Evolutionary conservation across 2,113 vertebrate genomes (phyloP).

Genomic region (Archocentrus centrarchus): DNA sequence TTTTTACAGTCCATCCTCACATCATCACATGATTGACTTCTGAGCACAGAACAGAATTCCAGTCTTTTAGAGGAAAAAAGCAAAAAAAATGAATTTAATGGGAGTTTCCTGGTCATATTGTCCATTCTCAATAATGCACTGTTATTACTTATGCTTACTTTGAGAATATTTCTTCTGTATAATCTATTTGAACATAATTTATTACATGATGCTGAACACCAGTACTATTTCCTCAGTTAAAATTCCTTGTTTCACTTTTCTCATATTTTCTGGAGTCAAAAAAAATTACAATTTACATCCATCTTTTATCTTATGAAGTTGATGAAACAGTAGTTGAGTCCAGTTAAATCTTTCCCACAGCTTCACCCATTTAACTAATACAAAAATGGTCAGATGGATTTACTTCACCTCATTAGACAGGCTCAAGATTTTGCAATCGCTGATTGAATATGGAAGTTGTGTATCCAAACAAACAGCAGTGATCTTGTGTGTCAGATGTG

Average conservation of each 20-base stretch:
- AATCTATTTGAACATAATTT: not conserved
- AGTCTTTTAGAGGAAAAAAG: too few relatives aligned
- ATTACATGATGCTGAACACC: slow-evolving; percentile 1
- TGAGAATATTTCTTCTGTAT: not conserved
- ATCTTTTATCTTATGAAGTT: not conserved
- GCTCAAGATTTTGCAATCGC: slow-evolving; percentile 22
- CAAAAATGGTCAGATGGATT: slow-evolving; percentile 9
- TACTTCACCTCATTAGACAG: not conserved
- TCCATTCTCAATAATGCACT: not conserved
- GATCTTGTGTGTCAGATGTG: not conserved
- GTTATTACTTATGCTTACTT: not conserved
- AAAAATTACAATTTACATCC: not conserved
- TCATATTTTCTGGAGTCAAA: too few relatives aligned
- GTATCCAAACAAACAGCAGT: not conserved
- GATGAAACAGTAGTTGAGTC: slow-evolving; percentile 18
- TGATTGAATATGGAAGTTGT: not conserved
- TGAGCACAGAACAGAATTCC: not conserved
- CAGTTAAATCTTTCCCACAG: not conserved
- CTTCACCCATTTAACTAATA: not conserved
- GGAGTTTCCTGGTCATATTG: not conserved
- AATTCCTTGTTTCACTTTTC: not conserved
- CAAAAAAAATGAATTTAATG: not conserved
- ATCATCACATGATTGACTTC: not conserved
- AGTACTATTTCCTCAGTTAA: not conserved
- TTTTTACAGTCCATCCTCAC: not conserved